Base-by-base conservation (phyloP, 2,797 vertebrate genomes). In the Xenopus petersii region DNA sequence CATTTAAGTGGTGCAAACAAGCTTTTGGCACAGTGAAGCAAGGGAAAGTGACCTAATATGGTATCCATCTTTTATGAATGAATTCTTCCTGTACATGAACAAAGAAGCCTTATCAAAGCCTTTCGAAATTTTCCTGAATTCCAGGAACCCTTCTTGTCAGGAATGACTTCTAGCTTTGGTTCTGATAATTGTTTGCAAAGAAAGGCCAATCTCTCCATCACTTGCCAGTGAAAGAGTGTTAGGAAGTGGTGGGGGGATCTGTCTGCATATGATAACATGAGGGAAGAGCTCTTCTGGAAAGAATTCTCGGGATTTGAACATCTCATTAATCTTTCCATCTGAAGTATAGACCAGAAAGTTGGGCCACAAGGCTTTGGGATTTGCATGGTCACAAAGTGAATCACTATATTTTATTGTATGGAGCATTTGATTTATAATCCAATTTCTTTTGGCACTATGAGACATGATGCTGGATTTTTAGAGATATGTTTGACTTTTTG, bases 151-250 rank as follows among this genome's bases (percentile, higher is more conserved):
- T 83, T 65, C 60, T 73, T 73, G 73, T 85, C 84, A 86, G 87
- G 87, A 91, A 91, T 82, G 82, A 6, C 88, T 93, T 92, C 91
- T 93, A 92, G 92, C 92, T 91, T 81, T 81, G 54, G 70, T 83
- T 64, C 55, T 82, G 85, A 83, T 74, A 73, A 87, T 77, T 84
- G 85, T 88, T 86, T 82, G 82, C 64, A 77, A 70, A 84, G 16
- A 16, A 56, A 17, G 16, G 54, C 11, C 49, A 51, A 15, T 51
- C 15, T 12, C 15, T 51, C 49, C 49, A 51, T 51, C 11, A 4
- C 15, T 51, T 51, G 49, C 49, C 49, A 51, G 3, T 51, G 69
- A 9, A 51, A 80, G 76, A 69, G 62, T 81, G 64, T 64, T 80
- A 84, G 86, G 84, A 87, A 87, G 80, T 69, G 15, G 4, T 62